Base-by-base conservation (phyloP, 2,888 invertebrate genomes). In the Zaprionus obscuricornis region DNA sequence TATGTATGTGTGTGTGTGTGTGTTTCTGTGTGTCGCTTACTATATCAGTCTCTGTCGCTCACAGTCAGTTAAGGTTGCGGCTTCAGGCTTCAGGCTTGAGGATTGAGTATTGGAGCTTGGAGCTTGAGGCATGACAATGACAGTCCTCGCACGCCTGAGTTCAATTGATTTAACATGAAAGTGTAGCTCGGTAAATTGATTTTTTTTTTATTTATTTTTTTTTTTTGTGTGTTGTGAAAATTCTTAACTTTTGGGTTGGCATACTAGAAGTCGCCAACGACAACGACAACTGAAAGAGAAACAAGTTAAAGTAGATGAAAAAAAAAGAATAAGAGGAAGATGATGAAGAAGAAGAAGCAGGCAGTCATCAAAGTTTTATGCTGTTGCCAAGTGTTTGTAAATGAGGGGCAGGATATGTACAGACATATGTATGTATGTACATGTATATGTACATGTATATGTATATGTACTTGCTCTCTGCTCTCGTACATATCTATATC, bases 161-260 rank as follows among this genome's bases (percentile, higher is more conserved):
- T 82, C 82, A 83, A 82, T 82, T 82, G 82, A 82, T 79, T 82
- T 82, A 83, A 85, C 85, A 76, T 76, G 78, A 79, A 79, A 84
- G 84, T 79, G 84, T 77, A 84, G 78, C 85, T 74, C 40, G 77
- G 54, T 76, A 83, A 85, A 82, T 85, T 82, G 82, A 76, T 85
- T 79, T 85, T 65, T n/a, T n/a, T n/a, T n/a, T n/a, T n/a, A n/a
- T n/a, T n/a, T n/a, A n/a, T n/a, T n/a, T n/a, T n/a, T n/a, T n/a
- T n/a, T n/a, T n/a, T n/a, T n/a, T n/a, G n/a, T n/a, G n/a, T n/a
- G n/a, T n/a, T 57, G 56, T 52, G 51, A 43, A 83, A 82, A 70
- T 70, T 76, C 64, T 75, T 55, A 63, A 73, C 72, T 74, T 69
- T 75, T 52, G n/a, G n/a, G n/a, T n/a, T n/a, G 40, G 37, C 43